These are phyloP conservation scores for Erinaceus europaeus DNA, from an alignment of 2,113 vertebrate species.

Conservation along the genomic window DNA sequence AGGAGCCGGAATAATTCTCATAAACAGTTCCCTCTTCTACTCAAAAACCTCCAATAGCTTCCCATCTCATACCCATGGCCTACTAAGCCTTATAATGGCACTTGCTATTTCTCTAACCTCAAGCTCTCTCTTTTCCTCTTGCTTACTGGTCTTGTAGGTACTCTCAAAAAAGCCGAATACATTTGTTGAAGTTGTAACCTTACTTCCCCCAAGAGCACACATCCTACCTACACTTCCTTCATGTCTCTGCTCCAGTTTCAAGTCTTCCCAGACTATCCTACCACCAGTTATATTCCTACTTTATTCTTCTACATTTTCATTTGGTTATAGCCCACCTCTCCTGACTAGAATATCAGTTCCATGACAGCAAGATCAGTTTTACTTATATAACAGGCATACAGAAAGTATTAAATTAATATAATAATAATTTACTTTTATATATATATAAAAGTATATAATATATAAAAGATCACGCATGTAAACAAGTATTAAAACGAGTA, in stretches of 20 bases:
- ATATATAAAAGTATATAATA: conserved; percentile 25
- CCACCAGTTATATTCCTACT: not conserved
- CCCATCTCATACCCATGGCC: not conserved
- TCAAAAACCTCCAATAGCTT: not conserved
- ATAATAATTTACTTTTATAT: conserved; percentile 11
- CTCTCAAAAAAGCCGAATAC: conserved; percentile 5
- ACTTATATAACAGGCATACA: not conserved
- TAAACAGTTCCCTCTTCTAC: not conserved
- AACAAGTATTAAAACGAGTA: conserved; percentile 28
- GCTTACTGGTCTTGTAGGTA: not conserved
- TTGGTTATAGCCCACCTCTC: not conserved
- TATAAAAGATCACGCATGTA: conserved; percentile 16
- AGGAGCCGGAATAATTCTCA: conserved; percentile 30
- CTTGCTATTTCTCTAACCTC: not conserved
- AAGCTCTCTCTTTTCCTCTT: conserved; percentile 2
- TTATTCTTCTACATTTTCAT: not conserved
- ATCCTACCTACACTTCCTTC: not conserved
- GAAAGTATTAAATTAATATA: conserved; percentile 30
- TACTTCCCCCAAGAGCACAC: not conserved
- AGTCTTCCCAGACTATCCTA: not conserved
- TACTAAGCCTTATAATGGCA: not conserved
- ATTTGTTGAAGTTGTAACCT: not conserved
- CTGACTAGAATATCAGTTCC: not conserved
- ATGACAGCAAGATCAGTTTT: conserved; percentile 15
- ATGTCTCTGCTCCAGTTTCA: not conserved